Base-by-base conservation (phyloP, 2,797 vertebrate genomes). In the Morus bassanus region DNA sequence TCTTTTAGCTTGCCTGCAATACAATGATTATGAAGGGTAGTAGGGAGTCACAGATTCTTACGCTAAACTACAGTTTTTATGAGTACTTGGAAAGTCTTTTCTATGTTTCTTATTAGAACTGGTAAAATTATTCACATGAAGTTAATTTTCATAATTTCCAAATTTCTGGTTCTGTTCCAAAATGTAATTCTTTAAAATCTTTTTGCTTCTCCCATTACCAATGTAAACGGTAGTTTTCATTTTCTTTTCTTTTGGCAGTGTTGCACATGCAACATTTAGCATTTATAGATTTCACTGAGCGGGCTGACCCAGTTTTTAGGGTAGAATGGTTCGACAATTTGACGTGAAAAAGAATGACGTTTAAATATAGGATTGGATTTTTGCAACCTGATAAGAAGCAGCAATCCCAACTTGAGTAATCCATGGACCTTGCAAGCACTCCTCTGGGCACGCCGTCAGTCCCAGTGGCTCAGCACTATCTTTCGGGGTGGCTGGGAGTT, bases 361-460 rank as follows among this genome's bases (percentile, higher is more conserved):
- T 89, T 59, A 89, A 69, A 35, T 8, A 13, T 0, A 41, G n/a
- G 61, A 16, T n/a, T 0, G 14, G 46, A 60, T 75, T 80, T 80
- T 68, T 82, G 33, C 67, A 65, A 8, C 54, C 50, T 0, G 19
- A 57, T 56, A 85, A 80, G 4, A 45, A 85, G 3, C 41, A 87
- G 54, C 77, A 43, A 80, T 91, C 86, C 84, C 81, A 53, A 3
- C 3, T 9, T 0, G 4, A 89, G 31, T 0, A 59, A 56, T 67
- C 73, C 41, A 10, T 2, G 21, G 80, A 43, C 39, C 54, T 81
- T 45, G 24, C 45, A 48, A 73, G n/a, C 41, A 78, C 84, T 68
- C 65, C 41, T 31, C 57, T 0, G 6, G 89, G 67, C 67, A 63
- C 0, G 5, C 61, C 0, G 3, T 56, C 4, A 1, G 56, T 61